Conservation (phyloP, 2,113 vertebrate genomes). For the Sminthopsis crassicaudata region DNA sequence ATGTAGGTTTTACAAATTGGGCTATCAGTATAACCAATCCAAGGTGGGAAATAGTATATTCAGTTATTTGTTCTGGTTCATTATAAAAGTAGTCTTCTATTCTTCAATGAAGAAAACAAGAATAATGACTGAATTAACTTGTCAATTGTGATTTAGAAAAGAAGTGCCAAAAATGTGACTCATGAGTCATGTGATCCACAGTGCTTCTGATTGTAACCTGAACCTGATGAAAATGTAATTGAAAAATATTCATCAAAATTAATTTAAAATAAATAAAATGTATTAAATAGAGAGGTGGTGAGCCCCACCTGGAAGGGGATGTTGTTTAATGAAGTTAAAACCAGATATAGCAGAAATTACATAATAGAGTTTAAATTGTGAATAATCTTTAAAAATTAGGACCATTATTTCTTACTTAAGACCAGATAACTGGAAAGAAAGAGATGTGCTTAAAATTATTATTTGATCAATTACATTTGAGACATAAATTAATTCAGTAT, state of each 20-base stretch:
- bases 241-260: neutral
- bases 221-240: neutral
- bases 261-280: too few relatives aligned
- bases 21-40: neutral
- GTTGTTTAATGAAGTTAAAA: neutral
- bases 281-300: neutral
- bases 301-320: neutral
- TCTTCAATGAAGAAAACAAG: neutral
- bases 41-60: neutral
- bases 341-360: neutral
- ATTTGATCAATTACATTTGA: neutral
- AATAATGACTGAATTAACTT: neutral
- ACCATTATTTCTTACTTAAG: neutral
- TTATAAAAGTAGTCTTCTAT: neutral
- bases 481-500: neutral
- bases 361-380: neutral
- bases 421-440: neutral
- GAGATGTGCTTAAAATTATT: neutral
- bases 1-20: neutral
- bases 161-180: neutral
- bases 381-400: neutral
- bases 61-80: neutral
- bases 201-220: neutral
- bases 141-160: neutral
- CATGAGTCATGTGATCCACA: neutral